Base-by-base conservation (phyloP, 2,797 vertebrate species). In the Salmo trutta region DNA sequence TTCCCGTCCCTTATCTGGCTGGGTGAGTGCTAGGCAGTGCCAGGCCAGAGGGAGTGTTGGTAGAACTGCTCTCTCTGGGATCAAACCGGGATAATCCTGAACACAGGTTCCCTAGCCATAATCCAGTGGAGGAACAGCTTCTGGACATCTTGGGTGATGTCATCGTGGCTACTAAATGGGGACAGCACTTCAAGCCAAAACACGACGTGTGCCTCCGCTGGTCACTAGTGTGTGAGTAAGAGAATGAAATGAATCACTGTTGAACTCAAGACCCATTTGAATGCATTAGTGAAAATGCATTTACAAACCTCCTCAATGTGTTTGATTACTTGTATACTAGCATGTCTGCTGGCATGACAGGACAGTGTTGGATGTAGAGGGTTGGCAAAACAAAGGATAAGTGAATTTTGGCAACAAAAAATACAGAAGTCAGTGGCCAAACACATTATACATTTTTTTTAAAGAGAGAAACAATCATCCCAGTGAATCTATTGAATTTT, bases 21-120 rank as follows among this genome's bases (percentile, higher is more conserved):
- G 56, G 17, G 56, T 59, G 19, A 7, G 33, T 69, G 67, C 33
- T 19, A 69, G 31, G 15, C 67, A 41, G 67, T 41, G 67, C 16
- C 67, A 68, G 66, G 29, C 24, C 41, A 47, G 41, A 10, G 41
- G 17, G 14, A 1, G 16, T 67, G 14, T 17, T 31, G 16, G 29
- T 17, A 36, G 6, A 17, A 31, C 19, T 8, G 19, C 16, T 69
- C 21, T 24, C 69, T 51, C 36, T 24, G 19, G 69, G 36, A 52
- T 21, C 36, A 71, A 47, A 71, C 27, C 8, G 64, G 64, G 17
- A n/a, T 71, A 71, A 71, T 71, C 41, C 69, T 21, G 70, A 19
- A 15, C 51, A 27, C 47, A 72, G 51, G 70, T 27, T 41, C 36
- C 68, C n/a, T 2, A 19, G 3, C 6, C 4, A 69, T 17, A 33